phyloP scores from a whole-genome alignment of 2,797 vertebrate species.

The Chelonia mydas region DNA sequence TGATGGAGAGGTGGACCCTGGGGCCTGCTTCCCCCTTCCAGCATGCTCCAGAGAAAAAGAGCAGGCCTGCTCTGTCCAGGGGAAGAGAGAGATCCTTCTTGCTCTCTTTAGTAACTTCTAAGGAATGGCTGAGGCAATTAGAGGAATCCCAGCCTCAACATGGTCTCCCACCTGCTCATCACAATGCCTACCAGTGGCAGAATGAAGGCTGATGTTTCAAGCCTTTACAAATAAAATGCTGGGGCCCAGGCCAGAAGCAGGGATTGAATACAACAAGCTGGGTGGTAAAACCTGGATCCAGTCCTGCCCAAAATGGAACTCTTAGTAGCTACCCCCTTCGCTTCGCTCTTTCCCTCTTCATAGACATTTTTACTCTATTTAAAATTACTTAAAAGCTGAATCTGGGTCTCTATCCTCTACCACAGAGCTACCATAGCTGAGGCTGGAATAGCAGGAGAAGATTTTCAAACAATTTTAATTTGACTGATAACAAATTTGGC shows the following conservation, averaged over 20 bases:
- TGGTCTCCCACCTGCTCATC: not conserved
- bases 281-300: not conserved
- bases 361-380: not conserved
- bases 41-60: fast-evolving
- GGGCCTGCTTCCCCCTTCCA: not conserved
- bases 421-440: not conserved
- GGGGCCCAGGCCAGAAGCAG: not conserved
- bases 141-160: not conserved
- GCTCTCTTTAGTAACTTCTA: not conserved
- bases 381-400: not conserved
- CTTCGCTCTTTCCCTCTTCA: not conserved
- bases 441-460: not conserved
- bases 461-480: not conserved
- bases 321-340: not conserved
- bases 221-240: not conserved
- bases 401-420: not conserved
- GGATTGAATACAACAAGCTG: not conserved
- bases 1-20: not conserved
- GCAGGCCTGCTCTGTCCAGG: not conserved
- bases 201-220: not conserved
- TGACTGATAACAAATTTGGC: not conserved
- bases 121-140: not conserved
- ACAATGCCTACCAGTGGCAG: not conserved
- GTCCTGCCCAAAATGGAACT: not conserved
- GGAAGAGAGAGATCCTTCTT: not conserved